Conservation (phyloP, 2,797 vertebrate species). For the Decapterus maruadsi region DNA sequence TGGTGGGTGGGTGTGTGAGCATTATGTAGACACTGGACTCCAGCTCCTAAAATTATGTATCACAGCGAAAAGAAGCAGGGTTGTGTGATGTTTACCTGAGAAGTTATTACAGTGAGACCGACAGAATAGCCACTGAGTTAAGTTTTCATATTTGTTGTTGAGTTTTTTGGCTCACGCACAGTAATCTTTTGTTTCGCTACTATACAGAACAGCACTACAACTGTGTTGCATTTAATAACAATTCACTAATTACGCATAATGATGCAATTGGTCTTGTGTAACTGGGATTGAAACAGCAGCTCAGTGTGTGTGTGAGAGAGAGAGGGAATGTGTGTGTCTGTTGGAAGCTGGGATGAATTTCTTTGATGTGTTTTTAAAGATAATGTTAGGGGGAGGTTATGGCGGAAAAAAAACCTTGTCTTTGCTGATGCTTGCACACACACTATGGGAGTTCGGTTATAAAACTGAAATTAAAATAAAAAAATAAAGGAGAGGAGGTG, state of each 20-base stretch:
- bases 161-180: neutral
- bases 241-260: neutral
- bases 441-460: no score
- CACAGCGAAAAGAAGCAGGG: no score
- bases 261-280: neutral
- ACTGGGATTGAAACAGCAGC: neutral
- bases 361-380: neutral
- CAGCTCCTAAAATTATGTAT: no score
- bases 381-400: neutral
- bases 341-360: neutral
- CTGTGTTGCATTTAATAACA: neutral
- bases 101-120: no score
- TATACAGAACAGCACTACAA: neutral
- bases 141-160: no score
- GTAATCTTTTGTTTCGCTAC: neutral
- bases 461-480: neutral
- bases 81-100: no score
- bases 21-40: no score
- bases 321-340: neutral
- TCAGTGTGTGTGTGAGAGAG: neutral
- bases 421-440: neutral
- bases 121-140: no score
- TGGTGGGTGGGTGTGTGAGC: neutral
- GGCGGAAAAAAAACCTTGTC: neutral
- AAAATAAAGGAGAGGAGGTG: neutral